Evolutionary conservation across 2,113 vertebrate species (phyloP).

Genomic region (Notarius lentiginosus): DNA sequence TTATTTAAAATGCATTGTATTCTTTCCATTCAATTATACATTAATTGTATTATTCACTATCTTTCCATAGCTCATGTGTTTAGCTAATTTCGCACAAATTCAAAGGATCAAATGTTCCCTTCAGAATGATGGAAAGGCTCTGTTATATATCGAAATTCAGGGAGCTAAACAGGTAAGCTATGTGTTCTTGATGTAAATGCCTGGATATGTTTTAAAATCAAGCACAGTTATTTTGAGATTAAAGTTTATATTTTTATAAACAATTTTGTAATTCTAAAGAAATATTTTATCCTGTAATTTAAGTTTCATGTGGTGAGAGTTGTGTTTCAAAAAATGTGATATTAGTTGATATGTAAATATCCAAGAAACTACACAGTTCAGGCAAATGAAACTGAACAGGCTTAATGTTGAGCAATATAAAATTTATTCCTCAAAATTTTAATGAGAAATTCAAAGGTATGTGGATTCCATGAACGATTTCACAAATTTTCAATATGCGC

Average conservation of each 20-base stretch:
- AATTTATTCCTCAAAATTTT: too few species aligned
- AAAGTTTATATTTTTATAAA: not conserved
- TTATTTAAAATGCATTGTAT: not conserved
- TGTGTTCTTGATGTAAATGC: not conserved
- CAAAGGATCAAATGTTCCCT: conserved; percentile 78
- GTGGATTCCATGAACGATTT: too few species aligned
- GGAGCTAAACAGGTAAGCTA: conserved; percentile 80
- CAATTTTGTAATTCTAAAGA: not conserved
- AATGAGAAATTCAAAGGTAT: too few species aligned
- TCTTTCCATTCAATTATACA: not conserved
- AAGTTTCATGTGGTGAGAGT: not conserved
- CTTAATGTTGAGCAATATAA: too few species aligned
- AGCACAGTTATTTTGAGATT: not conserved
- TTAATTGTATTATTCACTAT: conserved; percentile 9
- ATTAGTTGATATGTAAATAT: too few species aligned
- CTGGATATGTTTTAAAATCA: not conserved
- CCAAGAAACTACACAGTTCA: too few species aligned
- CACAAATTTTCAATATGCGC: too few species aligned
- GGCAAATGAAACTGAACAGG: too few species aligned
- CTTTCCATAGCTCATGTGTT: conserved; percentile 76
- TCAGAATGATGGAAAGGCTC: conserved; percentile 71
- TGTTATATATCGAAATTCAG: conserved; percentile 80
- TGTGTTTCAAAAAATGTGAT: too few species aligned
- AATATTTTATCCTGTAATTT: not conserved
- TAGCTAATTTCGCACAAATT: conserved; percentile 85